Conservation (phyloP, 2,888 invertebrate species). For the Drosophila multiciliata region DNA sequence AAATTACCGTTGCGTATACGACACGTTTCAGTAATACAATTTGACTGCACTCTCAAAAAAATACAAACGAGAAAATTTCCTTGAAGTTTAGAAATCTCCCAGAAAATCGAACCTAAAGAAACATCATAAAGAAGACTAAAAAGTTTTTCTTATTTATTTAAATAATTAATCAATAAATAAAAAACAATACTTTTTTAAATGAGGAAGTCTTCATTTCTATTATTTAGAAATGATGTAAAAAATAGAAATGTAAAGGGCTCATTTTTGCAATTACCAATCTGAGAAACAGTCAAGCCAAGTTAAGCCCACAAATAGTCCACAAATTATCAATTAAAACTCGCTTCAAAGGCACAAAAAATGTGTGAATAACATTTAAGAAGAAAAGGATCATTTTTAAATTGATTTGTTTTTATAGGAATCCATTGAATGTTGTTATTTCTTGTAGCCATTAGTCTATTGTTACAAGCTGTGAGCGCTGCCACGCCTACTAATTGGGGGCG, state of each 20-base stretch:
- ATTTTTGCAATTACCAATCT: no score
- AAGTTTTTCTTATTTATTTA: neutral
- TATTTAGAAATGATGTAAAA: no score
- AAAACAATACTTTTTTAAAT: neutral
- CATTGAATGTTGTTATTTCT: conserved; percentile 48
- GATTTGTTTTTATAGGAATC: conserved; percentile 56
- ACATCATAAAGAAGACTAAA: neutral
- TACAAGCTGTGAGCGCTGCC: conserved; percentile 37
- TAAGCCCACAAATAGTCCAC: no score
- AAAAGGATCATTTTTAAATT: conserved; percentile 14
- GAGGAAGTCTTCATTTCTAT: neutral
- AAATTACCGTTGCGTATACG: neutral
- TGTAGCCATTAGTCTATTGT: conserved; percentile 44
- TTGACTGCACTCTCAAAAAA: neutral
- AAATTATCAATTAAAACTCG: neutral
- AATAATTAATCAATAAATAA: neutral
- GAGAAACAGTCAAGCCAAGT: no score
- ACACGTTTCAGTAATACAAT: neutral
- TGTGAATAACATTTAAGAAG: neutral
- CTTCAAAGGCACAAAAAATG: neutral
- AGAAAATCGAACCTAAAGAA: neutral
- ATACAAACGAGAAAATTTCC: neutral
- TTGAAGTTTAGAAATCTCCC: neutral
- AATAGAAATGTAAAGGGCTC: no score
- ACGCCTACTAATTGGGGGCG: conserved; percentile 37